phyloP scores from a whole-genome alignment of 2,113 vertebrate genomes.

The Crocuta crocuta region DNA sequence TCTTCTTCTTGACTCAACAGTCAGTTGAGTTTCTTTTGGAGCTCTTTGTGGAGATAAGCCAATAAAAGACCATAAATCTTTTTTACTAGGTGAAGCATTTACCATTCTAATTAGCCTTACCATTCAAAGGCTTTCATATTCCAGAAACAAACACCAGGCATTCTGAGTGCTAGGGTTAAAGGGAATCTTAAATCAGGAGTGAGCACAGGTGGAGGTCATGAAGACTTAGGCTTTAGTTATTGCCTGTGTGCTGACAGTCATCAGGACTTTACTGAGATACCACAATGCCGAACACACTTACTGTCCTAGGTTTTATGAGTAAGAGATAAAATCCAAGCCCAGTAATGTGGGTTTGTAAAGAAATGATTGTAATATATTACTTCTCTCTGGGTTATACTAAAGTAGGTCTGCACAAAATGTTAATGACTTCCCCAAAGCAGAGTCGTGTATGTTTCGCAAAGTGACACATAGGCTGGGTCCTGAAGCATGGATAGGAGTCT shows the following conservation, averaged over 20 bases:
- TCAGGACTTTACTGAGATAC: not conserved
- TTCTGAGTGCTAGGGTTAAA: not conserved
- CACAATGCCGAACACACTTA: not conserved
- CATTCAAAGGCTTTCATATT: constrained; percentile 37
- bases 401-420: not conserved
- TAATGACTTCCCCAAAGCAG: not conserved
- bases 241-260: not conserved
- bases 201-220: not conserved
- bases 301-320: not conserved
- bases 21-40: not conserved
- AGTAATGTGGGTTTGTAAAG: not conserved
- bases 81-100: constrained; percentile 62
- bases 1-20: not conserved
- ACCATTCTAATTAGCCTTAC: constrained; percentile 48
- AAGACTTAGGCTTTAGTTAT: not conserved
- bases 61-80: constrained; percentile 39
- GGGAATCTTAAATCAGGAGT: not conserved
- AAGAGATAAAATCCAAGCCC: not conserved
- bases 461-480: not conserved
- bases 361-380: not conserved
- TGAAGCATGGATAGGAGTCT: not conserved
- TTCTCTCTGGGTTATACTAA: not conserved
- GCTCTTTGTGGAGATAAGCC: constrained; percentile 8
- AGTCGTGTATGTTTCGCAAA: not conserved
- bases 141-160: constrained; percentile 30